Conservation (phyloP, 1,140 invertebrate species). For the Solenopsis invicta region DNA sequence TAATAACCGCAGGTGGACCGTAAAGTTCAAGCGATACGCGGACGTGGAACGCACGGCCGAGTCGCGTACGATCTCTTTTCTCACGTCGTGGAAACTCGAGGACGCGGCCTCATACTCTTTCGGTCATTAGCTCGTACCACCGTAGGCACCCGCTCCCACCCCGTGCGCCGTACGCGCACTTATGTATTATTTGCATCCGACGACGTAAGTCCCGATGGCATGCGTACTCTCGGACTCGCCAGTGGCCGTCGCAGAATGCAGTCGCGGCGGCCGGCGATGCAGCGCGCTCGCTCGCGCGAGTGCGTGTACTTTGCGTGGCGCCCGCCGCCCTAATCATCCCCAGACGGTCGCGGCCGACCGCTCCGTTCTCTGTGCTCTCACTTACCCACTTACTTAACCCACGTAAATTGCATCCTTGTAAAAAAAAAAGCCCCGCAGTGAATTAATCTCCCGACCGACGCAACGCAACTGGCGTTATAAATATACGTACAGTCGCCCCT, state of each 20-base stretch:
- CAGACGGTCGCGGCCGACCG: constrained; percentile 13
- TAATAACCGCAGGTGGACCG: constrained; percentile 23
- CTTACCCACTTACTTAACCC: constrained; percentile 68
- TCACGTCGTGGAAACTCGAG: constrained; percentile 73
- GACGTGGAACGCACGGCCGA: not conserved
- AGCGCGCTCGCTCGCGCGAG: constrained; percentile 36
- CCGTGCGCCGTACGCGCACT: constrained; percentile 57
- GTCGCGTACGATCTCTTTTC: constrained; percentile 70
- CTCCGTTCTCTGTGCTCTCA: constrained; percentile 49
- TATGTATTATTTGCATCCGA: constrained; percentile 76
- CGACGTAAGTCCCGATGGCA: constrained; percentile 75
- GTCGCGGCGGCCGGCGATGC: constrained; percentile 32
- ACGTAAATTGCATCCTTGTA: constrained; percentile 52
- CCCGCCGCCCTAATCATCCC: constrained; percentile 76
- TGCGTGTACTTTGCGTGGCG: constrained; percentile 72
- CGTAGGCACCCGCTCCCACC: constrained; percentile 68
- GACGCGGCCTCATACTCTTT: constrained; percentile 76
- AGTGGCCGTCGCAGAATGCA: constrained; percentile 69
- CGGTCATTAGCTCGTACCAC: constrained; percentile 74
- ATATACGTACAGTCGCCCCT: constrained; percentile 10
- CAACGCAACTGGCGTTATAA: constrained; percentile 34
- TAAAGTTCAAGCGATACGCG: constrained; percentile 9
- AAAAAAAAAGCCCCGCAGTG: constrained; percentile 16
- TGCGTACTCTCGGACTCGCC: constrained; percentile 67
- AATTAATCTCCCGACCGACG: constrained; percentile 43